Conservation (phyloP, 2,888 invertebrate genomes). For the Athrips mouffetella region DNA sequence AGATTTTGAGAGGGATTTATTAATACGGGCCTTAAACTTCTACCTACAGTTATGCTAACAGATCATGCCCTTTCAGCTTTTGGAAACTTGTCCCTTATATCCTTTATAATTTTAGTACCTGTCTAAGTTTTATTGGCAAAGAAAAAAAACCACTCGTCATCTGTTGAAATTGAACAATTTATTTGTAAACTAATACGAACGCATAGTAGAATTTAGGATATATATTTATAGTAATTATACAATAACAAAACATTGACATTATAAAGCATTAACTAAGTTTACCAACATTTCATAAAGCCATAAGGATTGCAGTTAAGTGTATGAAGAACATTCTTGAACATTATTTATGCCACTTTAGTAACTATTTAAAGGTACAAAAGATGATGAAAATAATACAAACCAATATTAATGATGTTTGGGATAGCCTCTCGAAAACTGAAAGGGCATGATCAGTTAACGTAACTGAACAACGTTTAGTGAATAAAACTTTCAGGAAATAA, state of each 20-base stretch:
- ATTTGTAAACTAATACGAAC: slow-evolving; percentile 75
- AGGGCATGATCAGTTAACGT: too few species aligned
- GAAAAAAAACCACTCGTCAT: slow-evolving; percentile 26
- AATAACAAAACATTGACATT: slow-evolving; percentile 72
- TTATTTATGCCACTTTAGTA: background rate
- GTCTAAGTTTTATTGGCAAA: background rate
- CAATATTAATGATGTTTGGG: too few species aligned
- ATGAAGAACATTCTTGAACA: slow-evolving; percentile 14
- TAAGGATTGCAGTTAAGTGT: slow-evolving; percentile 55
- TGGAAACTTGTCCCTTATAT: too few species aligned
- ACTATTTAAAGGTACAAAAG: background rate
- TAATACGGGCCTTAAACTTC: too few species aligned
- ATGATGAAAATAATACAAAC: too few species aligned
- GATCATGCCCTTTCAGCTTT: too few species aligned
- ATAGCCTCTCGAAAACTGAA: too few species aligned
- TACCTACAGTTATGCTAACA: too few species aligned
- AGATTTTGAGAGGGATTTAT: too few species aligned
- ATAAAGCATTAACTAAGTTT: slow-evolving; percentile 69
- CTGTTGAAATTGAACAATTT: slow-evolving; percentile 69
- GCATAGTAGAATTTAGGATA: slow-evolving; percentile 76
- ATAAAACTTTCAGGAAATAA: too few species aligned
- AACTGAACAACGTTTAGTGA: too few species aligned
- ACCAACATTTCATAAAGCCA: slow-evolving; percentile 70
- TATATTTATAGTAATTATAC: slow-evolving; percentile 70
- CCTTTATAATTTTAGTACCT: too few species aligned